Evolutionary conservation across 2,888 invertebrate genomes (phyloP).

Genomic region (Polydrusus cervinus): DNA sequence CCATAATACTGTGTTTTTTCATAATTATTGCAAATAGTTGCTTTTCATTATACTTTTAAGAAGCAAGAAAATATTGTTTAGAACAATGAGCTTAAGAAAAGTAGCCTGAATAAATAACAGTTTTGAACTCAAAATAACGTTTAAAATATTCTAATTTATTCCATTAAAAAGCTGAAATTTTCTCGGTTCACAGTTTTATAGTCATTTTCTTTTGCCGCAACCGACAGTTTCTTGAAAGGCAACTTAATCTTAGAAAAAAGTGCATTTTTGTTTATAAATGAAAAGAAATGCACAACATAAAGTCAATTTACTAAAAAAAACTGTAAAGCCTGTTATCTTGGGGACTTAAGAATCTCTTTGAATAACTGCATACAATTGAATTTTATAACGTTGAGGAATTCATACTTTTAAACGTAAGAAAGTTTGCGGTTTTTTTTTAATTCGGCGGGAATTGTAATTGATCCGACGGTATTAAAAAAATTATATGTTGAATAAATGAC

Average conservation of each 20-base stretch:
- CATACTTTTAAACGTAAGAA: too few relatives aligned
- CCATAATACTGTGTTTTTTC: too few relatives aligned
- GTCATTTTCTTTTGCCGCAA: conserved; percentile 12
- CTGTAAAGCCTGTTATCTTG: background rate
- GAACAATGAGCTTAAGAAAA: background rate
- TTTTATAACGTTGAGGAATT: too few relatives aligned
- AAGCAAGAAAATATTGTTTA: background rate
- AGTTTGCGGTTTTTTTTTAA: too few relatives aligned
- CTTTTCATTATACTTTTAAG: too few relatives aligned
- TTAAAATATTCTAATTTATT: conserved; percentile 23
- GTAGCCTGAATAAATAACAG: conserved; percentile 1
- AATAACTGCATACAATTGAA: too few relatives aligned
- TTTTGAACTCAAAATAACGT: conserved; percentile 1
- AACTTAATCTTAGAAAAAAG: conserved; percentile 7
- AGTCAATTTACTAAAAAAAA: background rate
- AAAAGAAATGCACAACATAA: conserved; percentile 3
- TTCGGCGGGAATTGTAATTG: too few relatives aligned
- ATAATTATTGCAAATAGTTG: too few relatives aligned
- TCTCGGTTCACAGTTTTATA: conserved; percentile 17
- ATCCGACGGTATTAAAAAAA: too few relatives aligned
- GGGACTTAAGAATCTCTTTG: background rate
- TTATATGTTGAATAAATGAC: too few relatives aligned
- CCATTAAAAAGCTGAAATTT: conserved; percentile 17
- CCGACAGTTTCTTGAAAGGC: conserved; percentile 6
- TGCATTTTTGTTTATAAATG: conserved; percentile 8